These are phyloP conservation scores for Diachasma alloeum DNA, from an alignment of 1,140 invertebrate genomes.

Conservation along the genomic window DNA sequence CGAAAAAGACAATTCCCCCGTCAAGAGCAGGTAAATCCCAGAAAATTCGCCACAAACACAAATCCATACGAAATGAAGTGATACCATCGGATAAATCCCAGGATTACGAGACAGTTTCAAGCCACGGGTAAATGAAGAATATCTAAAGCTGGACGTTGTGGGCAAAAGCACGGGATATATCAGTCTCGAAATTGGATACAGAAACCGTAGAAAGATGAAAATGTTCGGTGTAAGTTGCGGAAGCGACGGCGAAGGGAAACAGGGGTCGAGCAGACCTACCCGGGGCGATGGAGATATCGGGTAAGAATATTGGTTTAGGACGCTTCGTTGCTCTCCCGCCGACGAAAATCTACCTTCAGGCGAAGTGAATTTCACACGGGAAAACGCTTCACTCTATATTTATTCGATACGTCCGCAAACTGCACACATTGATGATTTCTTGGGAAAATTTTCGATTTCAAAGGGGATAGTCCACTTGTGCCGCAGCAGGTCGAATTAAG, in stretches of 20 bases:
- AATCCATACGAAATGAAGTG: neutral
- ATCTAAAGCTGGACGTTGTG: conserved; percentile 10
- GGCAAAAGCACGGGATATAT: neutral
- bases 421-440: neutral
- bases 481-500: too few species aligned
- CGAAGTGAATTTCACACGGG: conserved; percentile 29
- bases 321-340: conserved; percentile 27
- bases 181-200: conserved; percentile 30
- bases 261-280: neutral
- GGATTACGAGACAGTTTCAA: neutral
- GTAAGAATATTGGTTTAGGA: conserved; percentile 39
- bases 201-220: conserved; percentile 18
- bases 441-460: conserved; percentile 25
- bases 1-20: neutral
- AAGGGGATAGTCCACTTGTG: neutral
- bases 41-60: neutral
- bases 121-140: neutral
- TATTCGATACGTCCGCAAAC: neutral
- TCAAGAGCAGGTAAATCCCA: neutral
- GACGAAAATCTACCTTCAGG: conserved; percentile 24
- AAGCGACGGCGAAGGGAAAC: neutral
- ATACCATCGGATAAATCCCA: neutral
- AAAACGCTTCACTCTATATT: conserved; percentile 20
- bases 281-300: conserved; percentile 13
- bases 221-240: neutral